Percentiles rank a stretch among this genome's conserved stretches.
Conservation (phyloP, 30 jellyfish, hydroid and myxozoan genomes). For the Hydra vulgaris region DNA sequence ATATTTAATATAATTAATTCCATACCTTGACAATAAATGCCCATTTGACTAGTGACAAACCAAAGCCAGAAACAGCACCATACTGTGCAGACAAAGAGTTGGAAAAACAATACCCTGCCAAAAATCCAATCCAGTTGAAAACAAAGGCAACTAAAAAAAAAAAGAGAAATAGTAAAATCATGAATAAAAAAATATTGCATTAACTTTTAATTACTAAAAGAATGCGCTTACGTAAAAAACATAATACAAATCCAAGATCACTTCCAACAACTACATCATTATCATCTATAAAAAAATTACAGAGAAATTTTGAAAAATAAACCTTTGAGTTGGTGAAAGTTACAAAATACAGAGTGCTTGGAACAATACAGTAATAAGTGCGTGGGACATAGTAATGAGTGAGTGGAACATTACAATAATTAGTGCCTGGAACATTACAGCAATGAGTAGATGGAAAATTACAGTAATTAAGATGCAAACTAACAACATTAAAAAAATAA, state of each 20-base stretch:
- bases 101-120: conserved; percentile 55
- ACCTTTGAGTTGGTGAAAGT: too few species aligned
- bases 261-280: conserved; percentile 39
- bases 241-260: conserved; percentile 31
- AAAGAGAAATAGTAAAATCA: neutral
- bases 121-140: conserved; percentile 68
- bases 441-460: too few species aligned
- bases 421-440: too few species aligned
- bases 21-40: conserved; percentile 58
- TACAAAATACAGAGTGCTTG: too few species aligned
- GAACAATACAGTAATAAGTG: too few species aligned
- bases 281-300: neutral
- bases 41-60: conserved; percentile 81
- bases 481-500: too few species aligned
- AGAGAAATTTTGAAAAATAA: too few species aligned
- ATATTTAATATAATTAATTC: too few species aligned
- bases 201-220: neutral
- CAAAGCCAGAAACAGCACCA: conserved; percentile 90
- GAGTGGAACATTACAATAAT: too few species aligned
- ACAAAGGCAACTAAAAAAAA: conserved; percentile 53
- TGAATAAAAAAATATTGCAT: neutral
- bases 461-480: too few species aligned
- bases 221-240: conserved; percentile 61
- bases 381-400: too few species aligned
- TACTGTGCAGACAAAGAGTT: conserved; percentile 41